These are phyloP conservation scores for Cheilosia impressa DNA, from an alignment of 2,888 invertebrate species.

Conservation along the genomic window DNA sequence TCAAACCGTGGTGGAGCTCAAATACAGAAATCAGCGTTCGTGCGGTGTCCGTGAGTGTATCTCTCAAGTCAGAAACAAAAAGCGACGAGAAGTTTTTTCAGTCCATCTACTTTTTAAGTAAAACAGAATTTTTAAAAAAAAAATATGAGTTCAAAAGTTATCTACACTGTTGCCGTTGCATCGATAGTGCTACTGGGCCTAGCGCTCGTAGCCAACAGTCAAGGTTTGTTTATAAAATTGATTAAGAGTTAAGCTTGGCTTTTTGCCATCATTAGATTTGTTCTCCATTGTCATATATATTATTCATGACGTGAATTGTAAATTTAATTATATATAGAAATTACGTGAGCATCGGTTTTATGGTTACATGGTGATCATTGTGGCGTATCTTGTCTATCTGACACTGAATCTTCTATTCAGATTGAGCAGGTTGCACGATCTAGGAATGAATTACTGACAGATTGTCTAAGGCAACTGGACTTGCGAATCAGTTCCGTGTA, in stretches of 20 bases:
- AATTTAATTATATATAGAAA: conserved; percentile 58
- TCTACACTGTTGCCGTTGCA: conserved; percentile 52
- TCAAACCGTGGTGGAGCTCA: conserved; percentile 59
- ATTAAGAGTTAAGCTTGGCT: neutral
- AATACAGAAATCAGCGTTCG: conserved; percentile 9
- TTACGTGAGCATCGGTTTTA: conserved; percentile 52
- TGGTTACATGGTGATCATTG: conserved; percentile 4
- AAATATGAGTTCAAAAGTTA: conserved; percentile 65
- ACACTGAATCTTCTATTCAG: neutral
- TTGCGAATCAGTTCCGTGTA: conserved; percentile 28
- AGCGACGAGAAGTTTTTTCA: no score
- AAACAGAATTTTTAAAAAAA: neutral
- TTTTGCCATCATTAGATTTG: conserved; percentile 3
- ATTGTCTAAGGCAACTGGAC: conserved; percentile 2
- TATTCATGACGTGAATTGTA: conserved; percentile 38
- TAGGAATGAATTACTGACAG: conserved; percentile 22
- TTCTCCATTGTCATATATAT: conserved; percentile 29
- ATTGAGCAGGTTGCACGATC: conserved; percentile 18
- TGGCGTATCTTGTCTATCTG: neutral
- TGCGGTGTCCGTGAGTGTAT: conserved; percentile 35
- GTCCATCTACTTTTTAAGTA: neutral
- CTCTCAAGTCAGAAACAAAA: conserved; percentile 11
- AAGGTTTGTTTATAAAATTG: conserved; percentile 58
- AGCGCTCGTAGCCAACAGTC: conserved; percentile 42
- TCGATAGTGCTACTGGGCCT: conserved; percentile 53